A percentile compares a stretch with the other conserved stretches of the same genome.
phyloP scores from a whole-genome alignment of 2,888 invertebrate species.

The Dusona sp. region DNA sequence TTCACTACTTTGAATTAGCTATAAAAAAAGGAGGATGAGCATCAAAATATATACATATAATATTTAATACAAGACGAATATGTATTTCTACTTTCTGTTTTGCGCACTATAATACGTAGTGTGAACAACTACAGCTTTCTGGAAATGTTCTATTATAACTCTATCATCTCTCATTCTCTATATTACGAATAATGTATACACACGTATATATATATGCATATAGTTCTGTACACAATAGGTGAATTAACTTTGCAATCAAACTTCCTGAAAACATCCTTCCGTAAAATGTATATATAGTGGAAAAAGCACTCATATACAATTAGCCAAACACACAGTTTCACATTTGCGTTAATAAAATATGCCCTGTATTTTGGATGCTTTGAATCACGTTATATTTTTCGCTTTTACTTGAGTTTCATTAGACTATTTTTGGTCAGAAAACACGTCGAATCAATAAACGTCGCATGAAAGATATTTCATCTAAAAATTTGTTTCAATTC shows the following conservation, averaged over 20 bases:
- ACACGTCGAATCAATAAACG: background rate
- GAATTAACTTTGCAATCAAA: slow-evolving; percentile 44
- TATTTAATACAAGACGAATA: slow-evolving; percentile 33
- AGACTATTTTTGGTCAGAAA: background rate
- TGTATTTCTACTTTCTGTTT: background rate
- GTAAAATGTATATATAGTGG: slow-evolving; percentile 5
- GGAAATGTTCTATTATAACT: slow-evolving; percentile 57
- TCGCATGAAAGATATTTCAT: background rate
- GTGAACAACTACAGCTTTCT: slow-evolving; percentile 35
- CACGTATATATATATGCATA: background rate
- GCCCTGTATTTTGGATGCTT: slow-evolving; percentile 12
- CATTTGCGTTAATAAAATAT: slow-evolving; percentile 54
- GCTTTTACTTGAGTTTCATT: too few species aligned
- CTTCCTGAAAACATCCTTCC: background rate
- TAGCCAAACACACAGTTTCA: slow-evolving; percentile 20
- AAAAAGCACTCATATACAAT: background rate
- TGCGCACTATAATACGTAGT: slow-evolving; percentile 13
- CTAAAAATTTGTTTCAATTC: background rate
- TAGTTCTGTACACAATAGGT: slow-evolving; percentile 25
- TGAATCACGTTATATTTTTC: background rate
- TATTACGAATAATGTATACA: background rate
- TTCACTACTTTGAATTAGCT: slow-evolving; percentile 48
- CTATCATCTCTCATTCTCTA: slow-evolving; percentile 9
- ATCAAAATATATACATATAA: slow-evolving; percentile 9
- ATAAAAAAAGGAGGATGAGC: slow-evolving; percentile 41